Evolutionary conservation across 2,888 invertebrate species (phyloP), one percentile per base, ranked within the genome.

Genomic region (Drepanosiphum platanoidis): DNA sequence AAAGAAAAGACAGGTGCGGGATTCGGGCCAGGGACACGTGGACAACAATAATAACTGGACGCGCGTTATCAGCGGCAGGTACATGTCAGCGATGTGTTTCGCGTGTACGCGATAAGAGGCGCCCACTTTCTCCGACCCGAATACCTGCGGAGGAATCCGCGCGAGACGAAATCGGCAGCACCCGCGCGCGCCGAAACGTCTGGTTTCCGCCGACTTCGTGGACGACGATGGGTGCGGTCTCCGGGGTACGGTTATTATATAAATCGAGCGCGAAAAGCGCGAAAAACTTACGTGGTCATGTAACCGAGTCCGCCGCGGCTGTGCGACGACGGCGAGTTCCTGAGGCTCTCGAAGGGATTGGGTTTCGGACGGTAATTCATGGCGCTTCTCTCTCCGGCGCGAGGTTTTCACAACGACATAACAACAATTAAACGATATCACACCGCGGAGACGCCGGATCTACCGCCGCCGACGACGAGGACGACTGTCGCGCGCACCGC

Each of bases 361-460:
- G 83, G 83, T 75, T 84, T 84, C 22, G 75, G 83, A 11, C 83
- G 83, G 75, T 84, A 84, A 68, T 64, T 84, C 83, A 84, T 84
- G 83, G 4, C 7, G 58, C 7, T 3, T 68, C 8, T 74, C 30
- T 30, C 22, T 1, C 36, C 30, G 5, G 18, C 11, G 11, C 36
- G n/a, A 22, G 3, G 30, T 61, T 77, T 32, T 61, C n/a, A 27
- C 3, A 36, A 36, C 36, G 9, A 68, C 27, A 70, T 39, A 2
- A 70, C 36, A 4, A 36, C 36, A 22, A 68, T 15, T 39, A n/a
- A 2, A 70, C 36, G 4, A 13, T 71, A 71, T 27, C 7, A 8
- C 61, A 32, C n/a, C 32, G 34, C 32, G 22, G 34, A 34, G 61
- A 61, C 58, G 58, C 58, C n/a, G 3, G 9, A n/a, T n/a, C n/a